A percentile compares a stretch with the other conserved stretches of the same genome.
phyloP scores from a whole-genome alignment of 2,888 invertebrate species.

The Drosophila antonietae region DNA sequence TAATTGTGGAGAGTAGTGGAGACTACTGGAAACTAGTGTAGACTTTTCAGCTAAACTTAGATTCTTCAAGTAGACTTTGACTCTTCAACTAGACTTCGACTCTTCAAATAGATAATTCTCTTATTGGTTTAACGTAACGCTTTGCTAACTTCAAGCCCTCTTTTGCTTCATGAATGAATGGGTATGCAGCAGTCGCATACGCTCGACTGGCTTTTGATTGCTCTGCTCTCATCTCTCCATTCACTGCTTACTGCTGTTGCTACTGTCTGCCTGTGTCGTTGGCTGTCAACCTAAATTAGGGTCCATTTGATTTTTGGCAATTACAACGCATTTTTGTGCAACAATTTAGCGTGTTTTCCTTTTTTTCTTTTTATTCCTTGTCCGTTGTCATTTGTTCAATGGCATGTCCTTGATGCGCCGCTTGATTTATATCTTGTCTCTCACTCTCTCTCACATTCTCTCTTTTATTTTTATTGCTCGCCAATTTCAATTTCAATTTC shows the following conservation, averaged over 20 bases:
- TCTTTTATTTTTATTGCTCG: not conserved
- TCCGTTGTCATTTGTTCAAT: slow-evolving; percentile 27
- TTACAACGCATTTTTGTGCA: slow-evolving; percentile 78
- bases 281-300: slow-evolving; percentile 71
- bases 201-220: not conserved
- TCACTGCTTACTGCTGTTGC: not conserved
- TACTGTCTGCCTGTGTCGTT: slow-evolving; percentile 46
- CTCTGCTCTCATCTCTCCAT: not conserved
- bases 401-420: not conserved
- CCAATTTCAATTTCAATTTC: slow-evolving; percentile 64
- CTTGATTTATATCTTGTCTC: slow-evolving; percentile 43
- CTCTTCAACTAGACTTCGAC: too few relatives aligned
- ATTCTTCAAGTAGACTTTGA: too few relatives aligned
- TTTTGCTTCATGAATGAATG: not conserved
- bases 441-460: not conserved
- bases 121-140: too few relatives aligned
- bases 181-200: not conserved
- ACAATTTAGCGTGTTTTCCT: slow-evolving; percentile 51
- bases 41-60: too few relatives aligned
- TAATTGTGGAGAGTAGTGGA: too few relatives aligned
- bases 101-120: too few relatives aligned
- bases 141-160: not conserved
- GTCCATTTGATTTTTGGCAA: slow-evolving; percentile 74
- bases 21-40: too few relatives aligned
- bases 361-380: not conserved